Conservation (phyloP, 2,113 vertebrate species). For the Paramormyrops kingsleyae region DNA sequence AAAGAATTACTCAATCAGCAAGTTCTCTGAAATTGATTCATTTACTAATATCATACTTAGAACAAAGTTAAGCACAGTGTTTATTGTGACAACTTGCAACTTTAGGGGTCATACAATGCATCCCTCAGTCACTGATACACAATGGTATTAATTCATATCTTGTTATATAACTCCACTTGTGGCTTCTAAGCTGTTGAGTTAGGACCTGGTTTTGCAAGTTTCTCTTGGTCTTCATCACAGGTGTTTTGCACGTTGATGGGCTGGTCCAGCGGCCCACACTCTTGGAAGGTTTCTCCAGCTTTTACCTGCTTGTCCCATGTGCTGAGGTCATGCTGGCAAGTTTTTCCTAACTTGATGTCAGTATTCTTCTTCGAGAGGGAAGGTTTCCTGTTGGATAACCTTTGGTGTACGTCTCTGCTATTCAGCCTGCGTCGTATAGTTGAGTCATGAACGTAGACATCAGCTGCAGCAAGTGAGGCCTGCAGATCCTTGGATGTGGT, state of each 20-base stretch:
- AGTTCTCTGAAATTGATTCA: too few relatives aligned
- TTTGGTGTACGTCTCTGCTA: background rate
- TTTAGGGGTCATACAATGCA: background rate
- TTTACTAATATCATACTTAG: background rate
- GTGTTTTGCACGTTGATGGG: background rate
- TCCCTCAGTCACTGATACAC: background rate
- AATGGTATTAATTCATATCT: background rate
- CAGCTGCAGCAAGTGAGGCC: background rate
- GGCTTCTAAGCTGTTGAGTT: background rate
- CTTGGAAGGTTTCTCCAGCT: background rate
- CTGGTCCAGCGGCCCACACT: background rate
- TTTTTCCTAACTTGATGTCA: background rate
- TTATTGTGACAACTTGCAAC: background rate
- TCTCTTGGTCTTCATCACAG: background rate
- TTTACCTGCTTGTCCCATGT: background rate
- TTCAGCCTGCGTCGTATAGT: background rate
- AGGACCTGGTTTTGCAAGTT: background rate
- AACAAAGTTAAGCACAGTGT: background rate
- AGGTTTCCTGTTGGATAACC: background rate
- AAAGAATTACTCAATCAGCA: background rate
- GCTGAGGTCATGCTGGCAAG: background rate
- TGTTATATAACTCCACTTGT: background rate
- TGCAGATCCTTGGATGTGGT: background rate
- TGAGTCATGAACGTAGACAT: background rate
- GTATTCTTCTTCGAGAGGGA: background rate